Evolutionary conservation across 2,797 vertebrate genomes (phyloP).

Genomic region (Alosa sapidissima): DNA sequence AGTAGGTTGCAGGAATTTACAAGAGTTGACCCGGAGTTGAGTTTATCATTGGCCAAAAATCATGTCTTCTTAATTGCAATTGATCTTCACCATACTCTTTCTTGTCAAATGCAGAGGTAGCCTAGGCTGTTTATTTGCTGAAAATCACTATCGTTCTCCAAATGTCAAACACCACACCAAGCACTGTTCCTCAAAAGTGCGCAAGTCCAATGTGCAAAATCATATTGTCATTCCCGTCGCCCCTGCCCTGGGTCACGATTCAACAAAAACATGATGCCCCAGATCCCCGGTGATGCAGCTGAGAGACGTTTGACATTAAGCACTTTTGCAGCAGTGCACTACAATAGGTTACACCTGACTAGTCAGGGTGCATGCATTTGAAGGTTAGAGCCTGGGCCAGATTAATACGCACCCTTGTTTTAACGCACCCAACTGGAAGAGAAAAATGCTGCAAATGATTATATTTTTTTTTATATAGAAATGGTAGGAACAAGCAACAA

Average conservation of each 20-base stretch:
- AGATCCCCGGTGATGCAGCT: background rate
- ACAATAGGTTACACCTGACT: conserved; percentile 17
- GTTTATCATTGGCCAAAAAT: background rate
- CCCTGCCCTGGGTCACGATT: background rate
- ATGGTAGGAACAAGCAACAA: background rate
- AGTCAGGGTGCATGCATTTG: conserved; percentile 6
- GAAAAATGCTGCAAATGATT: background rate
- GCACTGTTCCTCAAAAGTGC: background rate
- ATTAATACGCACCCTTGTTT: background rate
- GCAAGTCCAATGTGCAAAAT: background rate
- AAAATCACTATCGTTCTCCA: background rate
- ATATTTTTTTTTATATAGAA: background rate
- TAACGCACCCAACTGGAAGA: background rate
- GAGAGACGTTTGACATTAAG: background rate
- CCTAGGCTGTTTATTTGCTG: background rate
- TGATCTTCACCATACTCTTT: background rate
- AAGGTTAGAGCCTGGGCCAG: background rate
- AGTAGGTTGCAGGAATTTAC: no score
- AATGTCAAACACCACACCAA: conserved; percentile 5
- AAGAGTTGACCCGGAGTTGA: no score
- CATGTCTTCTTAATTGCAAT: no score
- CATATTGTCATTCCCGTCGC: background rate
- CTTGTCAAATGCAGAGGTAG: background rate
- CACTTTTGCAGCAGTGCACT: background rate
- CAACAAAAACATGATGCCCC: background rate